phyloP scores from a whole-genome alignment of 2,797 vertebrate genomes.

The Esox lucius region DNA sequence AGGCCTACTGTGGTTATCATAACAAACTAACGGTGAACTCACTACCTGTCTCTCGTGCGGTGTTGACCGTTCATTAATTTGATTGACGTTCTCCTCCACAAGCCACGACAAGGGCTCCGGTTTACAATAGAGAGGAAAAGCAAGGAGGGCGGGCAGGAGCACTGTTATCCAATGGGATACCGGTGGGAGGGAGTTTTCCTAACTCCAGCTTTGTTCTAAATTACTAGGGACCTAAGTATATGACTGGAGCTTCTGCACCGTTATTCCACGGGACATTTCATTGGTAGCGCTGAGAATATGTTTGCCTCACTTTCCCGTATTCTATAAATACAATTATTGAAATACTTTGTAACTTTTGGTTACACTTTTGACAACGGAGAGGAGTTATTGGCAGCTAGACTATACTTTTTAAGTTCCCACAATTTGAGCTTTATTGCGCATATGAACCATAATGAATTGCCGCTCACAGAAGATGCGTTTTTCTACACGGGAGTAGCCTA shows the following conservation, averaged over 20 bases:
- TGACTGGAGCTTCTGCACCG: conserved; percentile 66
- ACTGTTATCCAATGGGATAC: conserved; percentile 65
- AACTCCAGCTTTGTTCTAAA: conserved; percentile 78
- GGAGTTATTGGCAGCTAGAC: neutral
- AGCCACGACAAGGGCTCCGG: neutral
- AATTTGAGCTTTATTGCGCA: neutral
- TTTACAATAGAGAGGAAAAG: conserved; percentile 36
- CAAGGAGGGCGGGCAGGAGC: conserved; percentile 58
- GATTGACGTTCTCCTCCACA: conserved; percentile 66
- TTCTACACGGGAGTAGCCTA: conserved; percentile 37
- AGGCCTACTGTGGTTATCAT: conserved; percentile 22
- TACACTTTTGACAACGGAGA: conserved; percentile 41
- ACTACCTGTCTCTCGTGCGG: conserved; percentile 51
- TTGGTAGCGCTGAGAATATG: conserved; percentile 30
- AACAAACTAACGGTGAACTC: conserved; percentile 33
- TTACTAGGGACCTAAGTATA: conserved; percentile 51
- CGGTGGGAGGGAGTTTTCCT: conserved; percentile 70
- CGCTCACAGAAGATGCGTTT: conserved; percentile 27
- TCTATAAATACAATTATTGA: conserved; percentile 18
- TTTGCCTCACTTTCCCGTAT: neutral
- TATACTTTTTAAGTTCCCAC: neutral
- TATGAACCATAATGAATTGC: conserved; percentile 18
- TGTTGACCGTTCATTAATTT: conserved; percentile 25
- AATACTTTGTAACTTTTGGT: conserved; percentile 48
- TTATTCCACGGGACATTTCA: conserved; percentile 69